Evolutionary conservation across 2,888 invertebrate genomes (phyloP), one percentile per base, ranked within the genome.

Genomic region (Acanthosepion esculentum): DNA sequence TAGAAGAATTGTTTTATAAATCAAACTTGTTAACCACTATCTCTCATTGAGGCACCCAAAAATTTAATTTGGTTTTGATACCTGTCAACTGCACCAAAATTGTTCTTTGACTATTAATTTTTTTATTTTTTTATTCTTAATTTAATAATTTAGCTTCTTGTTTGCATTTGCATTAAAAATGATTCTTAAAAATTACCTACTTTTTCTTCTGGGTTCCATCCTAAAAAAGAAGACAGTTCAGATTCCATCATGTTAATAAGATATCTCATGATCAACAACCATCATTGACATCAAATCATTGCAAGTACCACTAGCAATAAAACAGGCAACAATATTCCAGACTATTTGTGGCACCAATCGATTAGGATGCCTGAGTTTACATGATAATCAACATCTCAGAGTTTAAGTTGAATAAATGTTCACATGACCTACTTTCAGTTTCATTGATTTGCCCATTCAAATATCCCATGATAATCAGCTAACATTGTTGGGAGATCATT

Each of bases 401-500:
- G n/a, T 78, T 33, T 78, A 78, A 78, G 78, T 33, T 78, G n/a
- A 78, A n/a, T 33, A n/a, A 78, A 78, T 78, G n/a, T 78, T n/a
- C 78, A n/a, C 78, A 78, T 78, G 78, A 78, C 78, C 78, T 78
- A 78, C 78, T 78, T 78, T 78, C 59, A 59, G 20, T 59, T 59
- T 20, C 59, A 59, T 78, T 78, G 78, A 78, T 78, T 78, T 78
- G 15, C n/a, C 78, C 78, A 78, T 78, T 78, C 78, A 78, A 78
- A 78, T 33, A 78, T 78, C 78, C 78, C 78, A 78, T 78, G 78
- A 78, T 78, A 78, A 78, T 78, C 78, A 33, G 78, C n/a, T 78
- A 78, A 78, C 78, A 78, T 78, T 78, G 78, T 78, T 78, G n/a
- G 78, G n/a, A 78, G 78, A 33, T 78, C 78, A 78, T 78, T 78